Evolutionary conservation across 2,113 vertebrate genomes (phyloP).

Genomic region (Elgaria multicarinata): DNA sequence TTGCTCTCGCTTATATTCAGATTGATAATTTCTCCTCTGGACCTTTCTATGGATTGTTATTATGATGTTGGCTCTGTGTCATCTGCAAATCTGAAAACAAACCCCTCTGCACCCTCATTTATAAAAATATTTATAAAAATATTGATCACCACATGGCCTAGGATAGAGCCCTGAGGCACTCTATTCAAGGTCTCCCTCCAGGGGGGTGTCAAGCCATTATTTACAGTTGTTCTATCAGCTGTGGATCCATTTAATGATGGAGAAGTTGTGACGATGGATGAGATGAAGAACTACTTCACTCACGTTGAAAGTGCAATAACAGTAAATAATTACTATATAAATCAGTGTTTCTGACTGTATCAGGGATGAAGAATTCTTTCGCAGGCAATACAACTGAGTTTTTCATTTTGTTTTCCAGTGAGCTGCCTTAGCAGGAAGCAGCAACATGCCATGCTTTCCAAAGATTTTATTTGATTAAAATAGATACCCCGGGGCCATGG

Average conservation of each 20-base stretch:
- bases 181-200: too few species aligned
- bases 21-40: not conserved
- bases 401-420: not conserved
- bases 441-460: not conserved
- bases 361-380: not conserved
- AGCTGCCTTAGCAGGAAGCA: not conserved
- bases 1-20: too few species aligned
- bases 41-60: not conserved
- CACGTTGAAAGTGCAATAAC: not conserved
- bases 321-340: not conserved
- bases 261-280: not conserved
- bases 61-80: not conserved
- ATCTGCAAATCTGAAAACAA: not conserved
- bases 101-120: too few species aligned
- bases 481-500: not conserved
- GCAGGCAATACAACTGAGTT: not conserved
- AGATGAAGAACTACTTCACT: not conserved
- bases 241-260: too few species aligned
- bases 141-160: too few species aligned
- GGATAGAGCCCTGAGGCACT: too few species aligned
- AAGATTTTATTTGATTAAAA: not conserved
- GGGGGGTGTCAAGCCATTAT: too few species aligned
- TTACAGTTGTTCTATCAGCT: too few species aligned
- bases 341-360: not conserved
- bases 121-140: too few species aligned